phyloP scores from a whole-genome alignment of 2,797 vertebrate species.

The Syndactyla subalaris region DNA sequence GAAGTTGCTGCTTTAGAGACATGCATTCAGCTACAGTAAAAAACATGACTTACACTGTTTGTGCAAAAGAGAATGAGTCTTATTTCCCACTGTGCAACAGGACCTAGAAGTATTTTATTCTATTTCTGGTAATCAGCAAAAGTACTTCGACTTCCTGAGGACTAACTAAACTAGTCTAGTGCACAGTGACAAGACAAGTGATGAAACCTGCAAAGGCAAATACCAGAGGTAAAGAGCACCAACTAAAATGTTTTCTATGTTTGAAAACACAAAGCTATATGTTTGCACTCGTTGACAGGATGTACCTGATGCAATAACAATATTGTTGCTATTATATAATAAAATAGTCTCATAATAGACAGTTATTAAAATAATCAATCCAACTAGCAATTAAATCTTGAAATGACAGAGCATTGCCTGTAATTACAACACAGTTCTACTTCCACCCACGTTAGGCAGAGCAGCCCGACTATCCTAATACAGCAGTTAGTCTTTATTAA shows the following conservation, averaged over 20 bases:
- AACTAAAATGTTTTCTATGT: neutral
- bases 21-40: neutral
- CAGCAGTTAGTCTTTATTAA: slow-evolving; percentile 32
- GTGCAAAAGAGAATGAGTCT: neutral
- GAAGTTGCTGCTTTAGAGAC: neutral
- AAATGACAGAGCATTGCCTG: neutral
- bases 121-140: neutral
- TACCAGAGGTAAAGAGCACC: neutral
- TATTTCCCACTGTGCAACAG: neutral
- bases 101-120: neutral
- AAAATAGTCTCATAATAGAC: neutral
- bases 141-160: neutral
- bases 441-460: neutral
- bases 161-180: neutral
- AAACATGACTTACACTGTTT: neutral
- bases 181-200: neutral
- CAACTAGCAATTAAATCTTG: slow-evolving; percentile 19
- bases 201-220: neutral
- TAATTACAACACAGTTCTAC: slow-evolving; percentile 19
- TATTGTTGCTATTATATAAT: neutral
- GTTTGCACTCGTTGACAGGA: neutral
- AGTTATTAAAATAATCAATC: slow-evolving; percentile 7
- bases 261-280: neutral
- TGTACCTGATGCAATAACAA: neutral
- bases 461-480: neutral